Evolutionary conservation across 37 sponge, comb jelly and placozoan genomes (phyloP).

Genomic region (Chondrilla cf. caribensis): DNA sequence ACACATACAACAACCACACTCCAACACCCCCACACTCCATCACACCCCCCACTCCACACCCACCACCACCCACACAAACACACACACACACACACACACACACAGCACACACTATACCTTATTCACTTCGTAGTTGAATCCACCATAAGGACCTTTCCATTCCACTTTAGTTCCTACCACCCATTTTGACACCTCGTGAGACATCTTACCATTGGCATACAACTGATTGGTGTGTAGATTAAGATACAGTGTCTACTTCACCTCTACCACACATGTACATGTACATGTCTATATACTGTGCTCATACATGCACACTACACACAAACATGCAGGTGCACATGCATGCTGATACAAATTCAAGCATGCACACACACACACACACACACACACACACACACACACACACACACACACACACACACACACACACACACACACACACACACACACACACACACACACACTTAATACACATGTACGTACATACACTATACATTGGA

Average conservation of each 20-base stretch:
- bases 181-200: constrained; percentile 42
- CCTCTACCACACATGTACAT: not conserved
- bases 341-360: too few species aligned
- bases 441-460: not conserved
- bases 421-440: not conserved
- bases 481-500: too few species aligned
- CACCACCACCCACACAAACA: too few species aligned
- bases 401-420: not conserved
- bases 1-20: not conserved
- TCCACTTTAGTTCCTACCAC: constrained; percentile 30
- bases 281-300: not conserved
- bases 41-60: not conserved
- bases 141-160: constrained; percentile 76
- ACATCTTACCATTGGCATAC: constrained; percentile 39
- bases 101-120: too few species aligned
- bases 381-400: too few species aligned
- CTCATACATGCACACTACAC: not conserved
- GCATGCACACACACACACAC: too few species aligned
- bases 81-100: too few species aligned
- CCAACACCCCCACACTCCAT: not conserved
- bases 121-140: constrained; percentile 39
- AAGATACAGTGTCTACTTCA: too few species aligned
- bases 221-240: constrained; percentile 16
- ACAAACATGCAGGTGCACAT: too few species aligned
- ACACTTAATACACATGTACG: too few species aligned